Conservation (phyloP, 2,113 vertebrate species). For the Vulpes vulpes region DNA sequence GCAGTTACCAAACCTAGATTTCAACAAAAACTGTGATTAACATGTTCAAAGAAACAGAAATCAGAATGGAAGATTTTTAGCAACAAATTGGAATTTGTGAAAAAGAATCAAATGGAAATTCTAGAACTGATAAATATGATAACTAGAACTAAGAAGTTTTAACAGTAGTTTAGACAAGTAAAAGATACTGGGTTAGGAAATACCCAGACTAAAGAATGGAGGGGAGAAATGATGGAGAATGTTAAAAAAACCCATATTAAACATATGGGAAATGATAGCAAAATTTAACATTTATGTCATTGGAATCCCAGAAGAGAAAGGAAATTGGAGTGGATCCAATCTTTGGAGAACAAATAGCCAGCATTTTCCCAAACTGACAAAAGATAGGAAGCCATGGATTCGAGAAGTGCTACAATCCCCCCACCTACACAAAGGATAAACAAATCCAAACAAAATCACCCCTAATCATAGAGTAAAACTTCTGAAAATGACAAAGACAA, state of each 20-base stretch:
- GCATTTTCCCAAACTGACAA: slow-evolving; percentile 23
- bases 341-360: slow-evolving; percentile 28
- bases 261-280: background rate
- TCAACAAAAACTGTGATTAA: background rate
- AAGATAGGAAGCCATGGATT: background rate
- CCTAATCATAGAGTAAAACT: background rate
- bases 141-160: slow-evolving; percentile 29
- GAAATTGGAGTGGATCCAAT: background rate
- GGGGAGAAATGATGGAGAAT: background rate
- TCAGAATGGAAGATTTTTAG: background rate
- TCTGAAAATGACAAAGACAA: slow-evolving; percentile 43
- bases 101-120: slow-evolving; percentile 39
- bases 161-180: background rate
- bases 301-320: background rate
- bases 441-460: background rate
- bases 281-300: background rate
- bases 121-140: slow-evolving; percentile 16
- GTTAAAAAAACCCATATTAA: background rate
- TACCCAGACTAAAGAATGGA: background rate
- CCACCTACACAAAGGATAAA: background rate
- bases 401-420: background rate
- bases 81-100: slow-evolving; percentile 47
- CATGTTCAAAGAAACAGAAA: slow-evolving; percentile 32
- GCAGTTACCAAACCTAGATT: background rate
- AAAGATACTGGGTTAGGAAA: slow-evolving; percentile 20